These are phyloP conservation scores for Euzetes globulus DNA, from an alignment of 2,888 invertebrate species.

Conservation along the genomic window DNA sequence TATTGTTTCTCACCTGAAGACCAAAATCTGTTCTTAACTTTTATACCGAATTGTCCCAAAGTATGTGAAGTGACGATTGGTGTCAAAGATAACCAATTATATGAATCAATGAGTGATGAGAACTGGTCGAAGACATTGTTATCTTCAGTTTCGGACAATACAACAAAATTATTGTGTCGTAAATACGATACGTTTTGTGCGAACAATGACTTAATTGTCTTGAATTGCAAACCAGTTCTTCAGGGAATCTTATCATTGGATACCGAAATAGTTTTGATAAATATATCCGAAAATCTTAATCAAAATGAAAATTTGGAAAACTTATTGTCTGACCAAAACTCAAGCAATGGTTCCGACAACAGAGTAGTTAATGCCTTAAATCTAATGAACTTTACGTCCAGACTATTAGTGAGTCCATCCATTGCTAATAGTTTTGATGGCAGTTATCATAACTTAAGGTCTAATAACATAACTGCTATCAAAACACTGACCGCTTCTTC, in stretches of 20 bases:
- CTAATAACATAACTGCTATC: background rate
- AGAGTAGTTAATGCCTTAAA: background rate
- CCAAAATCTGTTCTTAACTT: background rate
- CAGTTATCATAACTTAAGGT: background rate
- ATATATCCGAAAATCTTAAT: background rate
- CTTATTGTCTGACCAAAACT: background rate
- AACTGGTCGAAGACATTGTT: background rate
- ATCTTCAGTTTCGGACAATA: background rate
- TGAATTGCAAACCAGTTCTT: constrained; percentile 32
- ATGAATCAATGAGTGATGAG: background rate
- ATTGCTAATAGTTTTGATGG: background rate
- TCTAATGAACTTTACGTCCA: constrained; percentile 23
- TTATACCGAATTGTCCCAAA: background rate
- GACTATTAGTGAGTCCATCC: background rate
- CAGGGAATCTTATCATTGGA: constrained; percentile 31
- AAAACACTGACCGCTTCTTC: constrained; percentile 16
- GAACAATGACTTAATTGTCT: background rate
- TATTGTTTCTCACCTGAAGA: background rate
- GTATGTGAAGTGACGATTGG: background rate
- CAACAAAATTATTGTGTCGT: background rate
- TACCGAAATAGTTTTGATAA: constrained; percentile 18
- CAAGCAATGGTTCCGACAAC: background rate
- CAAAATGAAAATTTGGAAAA: background rate
- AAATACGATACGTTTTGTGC: background rate
- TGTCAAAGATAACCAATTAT: background rate